Evolutionary conservation across 1,140 invertebrate genomes (phyloP).

Genomic region (Dinothrombium tinctorium): DNA sequence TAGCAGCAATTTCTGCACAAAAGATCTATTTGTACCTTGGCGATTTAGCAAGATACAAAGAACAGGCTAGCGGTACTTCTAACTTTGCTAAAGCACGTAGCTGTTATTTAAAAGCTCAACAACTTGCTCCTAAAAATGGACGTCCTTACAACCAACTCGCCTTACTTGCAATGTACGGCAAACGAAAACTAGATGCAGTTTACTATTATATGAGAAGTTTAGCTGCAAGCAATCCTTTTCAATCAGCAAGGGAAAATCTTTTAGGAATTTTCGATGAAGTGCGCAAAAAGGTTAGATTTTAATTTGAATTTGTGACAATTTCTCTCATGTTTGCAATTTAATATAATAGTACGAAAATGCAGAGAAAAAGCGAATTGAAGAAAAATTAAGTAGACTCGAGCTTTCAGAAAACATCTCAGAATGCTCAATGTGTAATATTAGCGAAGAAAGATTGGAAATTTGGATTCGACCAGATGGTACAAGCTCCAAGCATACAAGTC

Average conservation of each 20-base stretch:
- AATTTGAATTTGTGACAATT: no score
- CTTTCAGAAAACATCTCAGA: constrained; percentile 23
- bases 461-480: constrained; percentile 52
- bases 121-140: constrained; percentile 80
- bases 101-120: constrained; percentile 76
- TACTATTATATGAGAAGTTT: constrained; percentile 88
- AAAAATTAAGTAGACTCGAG: not conserved
- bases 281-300: constrained; percentile 43
- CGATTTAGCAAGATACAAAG: constrained; percentile 67
- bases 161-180: constrained; percentile 62
- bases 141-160: constrained; percentile 81
- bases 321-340: no score
- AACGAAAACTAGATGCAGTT: constrained; percentile 78
- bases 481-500: constrained; percentile 16
- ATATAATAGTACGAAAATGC: constrained; percentile 5
- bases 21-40: constrained; percentile 52
- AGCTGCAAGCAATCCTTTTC: constrained; percentile 73
- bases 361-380: constrained; percentile 8
- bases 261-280: constrained; percentile 75
- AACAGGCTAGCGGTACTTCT: constrained; percentile 44
- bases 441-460: constrained; percentile 35
- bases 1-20: constrained; percentile 57
- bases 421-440: constrained; percentile 13
- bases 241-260: constrained; percentile 63
- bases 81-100: constrained; percentile 59